phyloP scores from a whole-genome alignment of 2,888 invertebrate genomes.

The Metacarcinus magister region DNA sequence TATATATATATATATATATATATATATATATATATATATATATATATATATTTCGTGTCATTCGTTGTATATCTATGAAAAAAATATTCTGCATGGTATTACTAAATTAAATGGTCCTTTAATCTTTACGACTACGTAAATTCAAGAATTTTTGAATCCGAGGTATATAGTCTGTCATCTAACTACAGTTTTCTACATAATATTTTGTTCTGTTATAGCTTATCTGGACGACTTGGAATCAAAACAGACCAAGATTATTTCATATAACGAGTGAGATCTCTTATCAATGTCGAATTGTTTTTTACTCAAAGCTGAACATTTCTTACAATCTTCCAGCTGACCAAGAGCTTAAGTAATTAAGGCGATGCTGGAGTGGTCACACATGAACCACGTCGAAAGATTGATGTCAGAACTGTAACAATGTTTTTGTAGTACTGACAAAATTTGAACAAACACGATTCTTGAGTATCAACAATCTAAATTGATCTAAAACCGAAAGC shows the following conservation, averaged over 20 bases:
- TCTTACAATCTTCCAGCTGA: not conserved
- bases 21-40: conserved; percentile 54
- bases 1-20: conserved; percentile 63
- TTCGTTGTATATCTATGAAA: not conserved
- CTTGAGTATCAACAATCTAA: not conserved
- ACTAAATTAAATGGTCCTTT: not conserved
- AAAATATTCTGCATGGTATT: not conserved
- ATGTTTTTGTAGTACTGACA: not conserved
- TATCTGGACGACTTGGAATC: not conserved
- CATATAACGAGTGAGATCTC: not conserved
- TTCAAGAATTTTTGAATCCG: not conserved
- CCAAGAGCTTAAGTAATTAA: not conserved
- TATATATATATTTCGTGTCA: not conserved
- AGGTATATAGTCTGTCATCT: not conserved
- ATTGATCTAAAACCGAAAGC: not conserved
- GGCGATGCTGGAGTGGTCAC: not conserved
- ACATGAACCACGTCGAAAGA: not conserved
- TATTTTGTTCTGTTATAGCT: not conserved
- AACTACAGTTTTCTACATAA: not conserved
- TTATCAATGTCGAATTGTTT: not conserved
- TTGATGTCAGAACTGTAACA: not conserved
- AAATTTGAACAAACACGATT: not conserved
- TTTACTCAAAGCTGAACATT: not conserved
- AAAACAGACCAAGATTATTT: not conserved
- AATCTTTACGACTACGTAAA: not conserved